Base-by-base conservation (phyloP, 2,797 vertebrate genomes). In the Pipistrellus pygmaeus region DNA sequence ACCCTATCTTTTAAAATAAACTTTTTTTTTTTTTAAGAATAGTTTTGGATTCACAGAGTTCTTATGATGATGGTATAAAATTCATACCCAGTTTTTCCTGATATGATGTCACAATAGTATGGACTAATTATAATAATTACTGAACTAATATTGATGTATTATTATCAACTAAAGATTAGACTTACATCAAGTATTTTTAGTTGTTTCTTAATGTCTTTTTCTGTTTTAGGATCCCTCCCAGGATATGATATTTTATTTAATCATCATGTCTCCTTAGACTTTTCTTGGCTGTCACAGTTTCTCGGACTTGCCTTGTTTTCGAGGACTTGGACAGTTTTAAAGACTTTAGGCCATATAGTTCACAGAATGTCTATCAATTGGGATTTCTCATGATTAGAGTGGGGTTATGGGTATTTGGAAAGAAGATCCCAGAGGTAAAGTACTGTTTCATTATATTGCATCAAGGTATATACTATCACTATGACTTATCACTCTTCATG, bases 301-400 rank as follows among this genome's bases (percentile, higher is more conserved):
- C 68, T 46, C 25, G 72, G 81, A 35, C n/a, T 71, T 13, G 62
- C n/a, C 35, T 82, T 51, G 10, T 73, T 93, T 93, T 68, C 32
- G 8, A 72, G 62, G 72, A 86, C 8, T 12, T 94, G 57, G 51
- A 64, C 30, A 69, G n/a, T 92, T 89, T 87, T 53, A 80, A 77
- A 72, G 38, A 72, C 46, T 81, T 7, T 35, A 69, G 17, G 8
- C 88, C 21, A 72, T 23, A 27, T 76, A 75, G 84, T 71, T 90
- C 71, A 7, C 17, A 73, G 57, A 62, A 20, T 35, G 2, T 51
- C 8, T 73, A 17, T 80, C 76, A 73, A 1, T 15, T 91, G 64
- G 21, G 6, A 53, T 60, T 77, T 89, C 25, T 89, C 38, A 44
- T 41, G 17, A 48, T 68, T 91, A 73, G 38, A 75, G 18, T 71